These are phyloP conservation scores for Orthosia incerta DNA, from an alignment of 2,888 invertebrate genomes.

Conservation along the genomic window DNA sequence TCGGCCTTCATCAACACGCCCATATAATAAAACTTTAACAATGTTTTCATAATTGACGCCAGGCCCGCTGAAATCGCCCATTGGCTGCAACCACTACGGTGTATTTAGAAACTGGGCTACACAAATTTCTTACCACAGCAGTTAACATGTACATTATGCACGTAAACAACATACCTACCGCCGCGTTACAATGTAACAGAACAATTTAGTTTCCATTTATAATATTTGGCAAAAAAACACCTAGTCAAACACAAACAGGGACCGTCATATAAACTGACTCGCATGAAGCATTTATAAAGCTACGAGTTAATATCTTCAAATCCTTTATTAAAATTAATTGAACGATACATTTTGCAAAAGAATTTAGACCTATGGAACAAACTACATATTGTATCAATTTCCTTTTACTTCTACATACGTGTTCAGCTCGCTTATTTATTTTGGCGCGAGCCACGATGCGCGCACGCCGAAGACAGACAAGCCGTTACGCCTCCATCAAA, in stretches of 20 bases:
- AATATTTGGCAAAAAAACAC: conserved; percentile 68
- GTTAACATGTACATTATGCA: conserved; percentile 70
- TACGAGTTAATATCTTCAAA: neutral
- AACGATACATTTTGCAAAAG: conserved; percentile 8
- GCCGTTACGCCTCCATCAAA: conserved; percentile 83
- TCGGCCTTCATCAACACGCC: conserved; percentile 88
- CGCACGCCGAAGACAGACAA: conserved; percentile 86
- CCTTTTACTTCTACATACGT: conserved; percentile 63
- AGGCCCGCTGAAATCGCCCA: conserved; percentile 76
- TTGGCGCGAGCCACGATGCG: conserved; percentile 85
- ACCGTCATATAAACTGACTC: conserved; percentile 19
- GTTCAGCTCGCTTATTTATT: conserved; percentile 84
- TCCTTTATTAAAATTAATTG: neutral
- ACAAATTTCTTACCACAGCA: conserved; percentile 75
- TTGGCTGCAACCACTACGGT: conserved; percentile 74
- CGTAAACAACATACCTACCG: conserved; percentile 69
- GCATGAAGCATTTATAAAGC: neutral
- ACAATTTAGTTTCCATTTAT: conserved; percentile 55
- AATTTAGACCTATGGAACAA: conserved; percentile 49
- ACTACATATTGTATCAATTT: conserved; percentile 62
- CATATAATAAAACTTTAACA: conserved; percentile 89
- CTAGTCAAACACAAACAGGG: conserved; percentile 70
- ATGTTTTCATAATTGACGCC: conserved; percentile 89
- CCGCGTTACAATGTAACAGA: conserved; percentile 58
- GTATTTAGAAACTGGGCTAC: conserved; percentile 85